Percentiles rank a stretch among this genome's conserved stretches.
Evolutionary conservation across 2,888 invertebrate species (phyloP).

Genomic region (Protodeltote pygarga): DNA sequence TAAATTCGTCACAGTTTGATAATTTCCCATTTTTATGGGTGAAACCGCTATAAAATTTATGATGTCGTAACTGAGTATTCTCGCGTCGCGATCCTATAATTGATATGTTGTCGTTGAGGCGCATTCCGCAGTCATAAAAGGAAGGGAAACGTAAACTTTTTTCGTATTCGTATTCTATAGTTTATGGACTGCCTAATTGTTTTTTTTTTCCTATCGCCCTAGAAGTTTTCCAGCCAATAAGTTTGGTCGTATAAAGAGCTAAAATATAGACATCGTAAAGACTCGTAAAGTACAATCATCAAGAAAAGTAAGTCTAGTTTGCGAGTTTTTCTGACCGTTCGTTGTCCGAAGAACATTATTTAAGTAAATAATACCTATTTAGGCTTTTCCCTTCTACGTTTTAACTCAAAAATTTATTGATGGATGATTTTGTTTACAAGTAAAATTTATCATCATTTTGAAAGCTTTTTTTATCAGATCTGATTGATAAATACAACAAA

Average conservation of each 20-base stretch:
- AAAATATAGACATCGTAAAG: conserved; percentile 43
- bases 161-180: conserved; percentile 12
- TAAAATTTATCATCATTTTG: too few relatives aligned
- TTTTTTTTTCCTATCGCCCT: conserved; percentile 32
- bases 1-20: conserved; percentile 68
- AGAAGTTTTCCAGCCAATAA: conserved; percentile 42
- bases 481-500: too few relatives aligned
- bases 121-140: conserved; percentile 39
- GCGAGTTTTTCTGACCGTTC: conserved; percentile 3
- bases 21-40: conserved; percentile 68
- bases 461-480: too few relatives aligned
- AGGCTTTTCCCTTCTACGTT: too few relatives aligned
- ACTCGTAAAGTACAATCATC: conserved; percentile 19
- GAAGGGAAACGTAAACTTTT: conserved; percentile 43
- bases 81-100: conserved; percentile 59
- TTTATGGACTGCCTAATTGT: conserved; percentile 41
- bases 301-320: conserved; percentile 11
- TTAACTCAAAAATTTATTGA: too few relatives aligned
- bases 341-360: conserved; percentile 5
- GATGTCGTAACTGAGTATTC: conserved; percentile 58
- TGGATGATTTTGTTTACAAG: too few relatives aligned
- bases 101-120: conserved; percentile 57
- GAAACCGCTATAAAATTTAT: conserved; percentile 68
- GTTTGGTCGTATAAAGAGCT: conserved; percentile 25
- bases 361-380: conserved; percentile 7